Conservation (phyloP, 2,797 vertebrate species). For the Channallabes apus region DNA sequence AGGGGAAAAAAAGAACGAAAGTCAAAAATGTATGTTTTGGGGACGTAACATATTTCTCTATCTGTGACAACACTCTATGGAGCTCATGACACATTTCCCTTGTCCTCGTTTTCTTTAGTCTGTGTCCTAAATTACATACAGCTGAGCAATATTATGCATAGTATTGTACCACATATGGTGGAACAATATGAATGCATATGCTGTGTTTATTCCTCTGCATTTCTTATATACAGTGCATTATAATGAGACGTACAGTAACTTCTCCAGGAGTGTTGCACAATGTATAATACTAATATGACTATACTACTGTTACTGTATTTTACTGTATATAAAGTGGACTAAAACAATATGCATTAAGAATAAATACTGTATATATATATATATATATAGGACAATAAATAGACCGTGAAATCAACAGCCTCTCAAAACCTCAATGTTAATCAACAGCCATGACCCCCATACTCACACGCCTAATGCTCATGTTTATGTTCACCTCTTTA, state of each 20-base stretch:
- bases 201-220: background rate
- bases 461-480: too few species aligned
- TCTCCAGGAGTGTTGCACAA: background rate
- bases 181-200: background rate
- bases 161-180: background rate
- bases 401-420: too few species aligned
- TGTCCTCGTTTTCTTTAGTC: background rate
- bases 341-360: background rate
- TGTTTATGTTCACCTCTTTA: too few species aligned
- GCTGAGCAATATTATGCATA: background rate
- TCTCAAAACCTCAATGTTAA: too few species aligned
- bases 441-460: too few species aligned
- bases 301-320: too few species aligned
- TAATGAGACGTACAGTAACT: background rate
- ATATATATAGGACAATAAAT: background rate
- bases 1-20: background rate
- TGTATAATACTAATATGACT: background rate
- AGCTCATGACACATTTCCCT: conserved; percentile 9
- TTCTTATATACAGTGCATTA: background rate
- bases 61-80: conserved; percentile 12
- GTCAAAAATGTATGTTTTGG: conserved; percentile 23
- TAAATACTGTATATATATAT: background rate
- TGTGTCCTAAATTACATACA: conserved; percentile 6
- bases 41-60: conserved; percentile 15
- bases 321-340: too few species aligned